These are phyloP conservation scores for Trichonephila clavata DNA, from an alignment of 1,140 invertebrate species.

Conservation along the genomic window DNA sequence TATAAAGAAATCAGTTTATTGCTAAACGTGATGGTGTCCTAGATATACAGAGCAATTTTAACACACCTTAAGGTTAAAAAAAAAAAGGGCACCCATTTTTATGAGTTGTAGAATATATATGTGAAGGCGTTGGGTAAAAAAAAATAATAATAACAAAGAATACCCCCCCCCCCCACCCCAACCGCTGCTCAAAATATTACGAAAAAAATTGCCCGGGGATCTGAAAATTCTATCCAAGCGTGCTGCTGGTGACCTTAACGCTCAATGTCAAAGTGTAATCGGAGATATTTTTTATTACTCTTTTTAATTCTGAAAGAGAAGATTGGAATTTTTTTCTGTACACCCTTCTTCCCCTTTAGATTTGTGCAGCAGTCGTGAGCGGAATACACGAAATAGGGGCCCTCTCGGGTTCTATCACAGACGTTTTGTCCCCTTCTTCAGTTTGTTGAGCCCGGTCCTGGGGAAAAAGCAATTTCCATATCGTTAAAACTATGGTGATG, in stretches of 20 bases:
- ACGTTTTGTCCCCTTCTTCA: constrained; percentile 31
- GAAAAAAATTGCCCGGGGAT: constrained; percentile 61
- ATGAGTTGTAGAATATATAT: neutral
- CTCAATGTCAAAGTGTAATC: constrained; percentile 65
- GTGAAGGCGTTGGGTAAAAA: constrained; percentile 2
- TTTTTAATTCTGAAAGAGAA: constrained; percentile 46
- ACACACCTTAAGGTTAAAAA: neutral
- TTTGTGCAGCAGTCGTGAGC: constrained; percentile 50
- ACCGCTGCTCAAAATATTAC: neutral
- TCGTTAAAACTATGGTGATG: constrained; percentile 48
- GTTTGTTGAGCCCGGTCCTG: constrained; percentile 23
- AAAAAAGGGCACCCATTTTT: too few species aligned
- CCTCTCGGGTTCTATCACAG: neutral
- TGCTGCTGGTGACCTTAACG: constrained; percentile 30
- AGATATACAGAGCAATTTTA: neutral
- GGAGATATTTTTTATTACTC: constrained; percentile 50
- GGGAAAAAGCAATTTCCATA: constrained; percentile 70
- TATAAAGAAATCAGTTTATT: neutral
- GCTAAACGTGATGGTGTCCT: constrained; percentile 11
- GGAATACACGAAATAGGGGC: constrained; percentile 57
- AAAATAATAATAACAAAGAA: neutral
- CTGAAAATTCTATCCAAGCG: constrained; percentile 36
- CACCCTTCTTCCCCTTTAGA: neutral
- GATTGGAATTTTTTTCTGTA: constrained; percentile 7
- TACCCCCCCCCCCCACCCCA: too few species aligned